phyloP scores from a whole-genome alignment of 2,888 invertebrate species.

The Meteorus cinctellus region DNA sequence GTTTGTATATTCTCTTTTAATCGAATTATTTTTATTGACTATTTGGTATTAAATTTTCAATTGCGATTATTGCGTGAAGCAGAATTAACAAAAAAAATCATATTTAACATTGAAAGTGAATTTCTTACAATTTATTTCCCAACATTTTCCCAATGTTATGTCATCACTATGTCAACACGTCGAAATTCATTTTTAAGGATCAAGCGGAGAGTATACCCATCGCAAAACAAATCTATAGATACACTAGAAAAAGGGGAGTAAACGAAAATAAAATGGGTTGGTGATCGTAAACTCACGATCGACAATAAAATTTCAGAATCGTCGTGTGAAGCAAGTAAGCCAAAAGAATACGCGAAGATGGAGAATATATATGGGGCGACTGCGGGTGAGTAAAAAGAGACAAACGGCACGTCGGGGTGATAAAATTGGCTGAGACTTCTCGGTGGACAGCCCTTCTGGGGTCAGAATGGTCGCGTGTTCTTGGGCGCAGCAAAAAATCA shows the following conservation, averaged over 20 bases:
- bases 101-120: neutral
- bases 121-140: neutral
- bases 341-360: slow-evolving; percentile 22
- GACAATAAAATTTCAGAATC: slow-evolving; percentile 35
- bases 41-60: too few species aligned
- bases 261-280: slow-evolving; percentile 12
- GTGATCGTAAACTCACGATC: slow-evolving; percentile 33
- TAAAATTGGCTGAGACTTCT: slow-evolving; percentile 48
- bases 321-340: slow-evolving; percentile 29
- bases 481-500: slow-evolving; percentile 50
- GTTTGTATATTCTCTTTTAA: too few species aligned
- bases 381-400: slow-evolving; percentile 34
- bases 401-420: slow-evolving; percentile 45
- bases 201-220: neutral
- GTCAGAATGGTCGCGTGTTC: slow-evolving; percentile 41
- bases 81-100: too few species aligned
- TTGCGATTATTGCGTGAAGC: too few species aligned
- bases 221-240: neutral
- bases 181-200: slow-evolving; percentile 3
- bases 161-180: neutral
- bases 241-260: neutral
- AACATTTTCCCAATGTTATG: neutral
- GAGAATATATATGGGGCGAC: slow-evolving; percentile 27
- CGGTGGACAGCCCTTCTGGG: slow-evolving; percentile 43
- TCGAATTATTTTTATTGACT: too few species aligned